Evolutionary conservation across 2,113 vertebrate genomes (phyloP).

Genomic region (Casuarius casuarius): DNA sequence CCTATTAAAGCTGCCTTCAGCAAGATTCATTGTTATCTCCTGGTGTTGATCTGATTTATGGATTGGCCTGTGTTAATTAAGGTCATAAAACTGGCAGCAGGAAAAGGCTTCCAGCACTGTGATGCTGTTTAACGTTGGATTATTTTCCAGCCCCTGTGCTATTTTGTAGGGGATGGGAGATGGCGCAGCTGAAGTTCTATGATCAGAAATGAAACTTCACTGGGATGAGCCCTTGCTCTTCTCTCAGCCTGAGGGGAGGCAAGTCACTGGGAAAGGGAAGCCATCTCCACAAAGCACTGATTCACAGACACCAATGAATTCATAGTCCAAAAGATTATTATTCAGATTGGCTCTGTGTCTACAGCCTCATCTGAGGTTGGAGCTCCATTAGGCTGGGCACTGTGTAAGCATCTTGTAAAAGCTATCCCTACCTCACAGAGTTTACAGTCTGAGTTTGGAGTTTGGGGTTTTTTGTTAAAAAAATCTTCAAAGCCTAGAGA

Average conservation of each 20-base stretch:
- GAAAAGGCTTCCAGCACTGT: conserved; percentile 59
- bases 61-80: conserved; percentile 59
- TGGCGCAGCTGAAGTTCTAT: not conserved
- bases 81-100: conserved; percentile 55
- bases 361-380: not conserved
- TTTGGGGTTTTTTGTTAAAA: not conserved
- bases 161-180: not conserved
- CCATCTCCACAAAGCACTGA: not conserved
- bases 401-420: not conserved
- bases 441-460: not conserved
- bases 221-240: not conserved
- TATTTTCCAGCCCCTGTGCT: not conserved
- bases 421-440: not conserved
- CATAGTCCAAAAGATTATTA: not conserved
- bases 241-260: not conserved
- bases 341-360: not conserved
- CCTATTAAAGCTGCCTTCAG: conserved; percentile 38
- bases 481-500: not conserved
- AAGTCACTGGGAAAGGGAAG: not conserved
- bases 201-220: not conserved
- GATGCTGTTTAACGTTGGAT: not conserved
- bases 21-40: conserved; percentile 58
- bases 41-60: conserved; percentile 70
- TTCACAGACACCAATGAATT: not conserved
- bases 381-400: not conserved